Percentiles rank a stretch among this genome's conserved stretches.
These are phyloP conservation scores for Drosophila aff. DNA, from an alignment of 1,140 invertebrate genomes.

Conservation along the genomic window DNA sequence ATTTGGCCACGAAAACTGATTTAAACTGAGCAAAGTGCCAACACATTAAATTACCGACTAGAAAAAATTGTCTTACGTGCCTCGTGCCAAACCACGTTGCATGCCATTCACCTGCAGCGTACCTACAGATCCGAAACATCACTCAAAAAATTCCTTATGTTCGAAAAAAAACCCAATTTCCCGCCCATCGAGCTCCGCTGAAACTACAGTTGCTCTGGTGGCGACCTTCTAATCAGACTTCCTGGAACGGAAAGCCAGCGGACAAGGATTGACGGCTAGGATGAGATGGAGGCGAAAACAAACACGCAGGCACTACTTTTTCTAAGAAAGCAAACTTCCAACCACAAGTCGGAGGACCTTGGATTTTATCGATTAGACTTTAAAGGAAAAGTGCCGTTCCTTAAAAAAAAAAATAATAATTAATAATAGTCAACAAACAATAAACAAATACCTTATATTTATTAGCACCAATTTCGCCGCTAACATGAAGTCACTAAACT, in stretches of 20 bases:
- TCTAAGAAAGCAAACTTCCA: slow-evolving; percentile 38
- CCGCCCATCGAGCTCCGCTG: slow-evolving; percentile 14
- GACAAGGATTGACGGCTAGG: neutral
- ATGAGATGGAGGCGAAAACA: neutral
- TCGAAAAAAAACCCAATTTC: slow-evolving; percentile 42
- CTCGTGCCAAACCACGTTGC: slow-evolving; percentile 4
- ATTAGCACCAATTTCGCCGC: no score
- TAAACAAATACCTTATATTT: no score
- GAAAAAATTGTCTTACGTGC: neutral
- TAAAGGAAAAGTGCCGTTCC: no score
- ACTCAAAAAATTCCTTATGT: slow-evolving; percentile 25
- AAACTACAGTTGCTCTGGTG: slow-evolving; percentile 20
- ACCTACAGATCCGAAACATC: slow-evolving; percentile 1
- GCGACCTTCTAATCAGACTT: slow-evolving; percentile 62
- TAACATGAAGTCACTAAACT: no score
- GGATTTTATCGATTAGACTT: neutral
- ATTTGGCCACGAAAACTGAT: neutral
- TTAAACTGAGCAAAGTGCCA: neutral
- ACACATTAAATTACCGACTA: neutral
- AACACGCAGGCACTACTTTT: slow-evolving; percentile 1
- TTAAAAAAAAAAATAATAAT: no score
- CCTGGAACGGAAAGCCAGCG: slow-evolving; percentile 3
- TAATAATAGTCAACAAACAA: no score
- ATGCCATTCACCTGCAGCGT: slow-evolving; percentile 33
- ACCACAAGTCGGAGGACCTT: slow-evolving; percentile 1